These are phyloP conservation scores for Halcyon chelicuti DNA, from an alignment of 2,797 vertebrate genomes.

Conservation along the genomic window DNA sequence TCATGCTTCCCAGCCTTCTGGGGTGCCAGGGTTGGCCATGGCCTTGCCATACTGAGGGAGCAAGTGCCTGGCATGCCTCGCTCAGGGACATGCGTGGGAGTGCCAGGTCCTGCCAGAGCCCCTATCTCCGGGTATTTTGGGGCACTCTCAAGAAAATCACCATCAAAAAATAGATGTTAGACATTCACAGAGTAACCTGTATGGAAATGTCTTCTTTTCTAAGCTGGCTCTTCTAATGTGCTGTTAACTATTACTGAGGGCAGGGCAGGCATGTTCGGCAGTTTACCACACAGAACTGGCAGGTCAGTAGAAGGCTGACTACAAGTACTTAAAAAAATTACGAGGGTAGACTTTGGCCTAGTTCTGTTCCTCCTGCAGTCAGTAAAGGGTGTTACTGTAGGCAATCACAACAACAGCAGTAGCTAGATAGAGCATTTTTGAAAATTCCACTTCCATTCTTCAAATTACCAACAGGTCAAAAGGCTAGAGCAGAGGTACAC, in stretches of 20 bases:
- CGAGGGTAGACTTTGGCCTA: not conserved
- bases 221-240: not conserved
- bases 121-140: not conserved
- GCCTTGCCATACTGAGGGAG: no score
- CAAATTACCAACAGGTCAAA: not conserved
- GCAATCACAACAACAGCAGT: not conserved
- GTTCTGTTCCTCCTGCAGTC: not conserved
- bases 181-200: not conserved
- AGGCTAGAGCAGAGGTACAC: not conserved
- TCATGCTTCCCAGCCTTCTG: not conserved
- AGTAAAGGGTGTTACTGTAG: not conserved
- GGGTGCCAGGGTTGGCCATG: accelerated
- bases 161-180: not conserved
- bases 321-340: not conserved
- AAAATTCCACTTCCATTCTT: not conserved
- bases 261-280: not conserved
- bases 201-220: not conserved
- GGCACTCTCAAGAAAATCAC: not conserved
- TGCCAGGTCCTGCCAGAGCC: not conserved
- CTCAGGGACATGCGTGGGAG: accelerated
- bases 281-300: not conserved
- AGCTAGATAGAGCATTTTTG: not conserved
- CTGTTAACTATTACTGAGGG: not conserved
- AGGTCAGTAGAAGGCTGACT: not conserved
- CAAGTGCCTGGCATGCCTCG: not conserved